A percentile compares a stretch with the other conserved stretches of the same genome.
Conservation (phyloP, 2,797 vertebrate species). For the Rhadinocentrus ornatus region DNA sequence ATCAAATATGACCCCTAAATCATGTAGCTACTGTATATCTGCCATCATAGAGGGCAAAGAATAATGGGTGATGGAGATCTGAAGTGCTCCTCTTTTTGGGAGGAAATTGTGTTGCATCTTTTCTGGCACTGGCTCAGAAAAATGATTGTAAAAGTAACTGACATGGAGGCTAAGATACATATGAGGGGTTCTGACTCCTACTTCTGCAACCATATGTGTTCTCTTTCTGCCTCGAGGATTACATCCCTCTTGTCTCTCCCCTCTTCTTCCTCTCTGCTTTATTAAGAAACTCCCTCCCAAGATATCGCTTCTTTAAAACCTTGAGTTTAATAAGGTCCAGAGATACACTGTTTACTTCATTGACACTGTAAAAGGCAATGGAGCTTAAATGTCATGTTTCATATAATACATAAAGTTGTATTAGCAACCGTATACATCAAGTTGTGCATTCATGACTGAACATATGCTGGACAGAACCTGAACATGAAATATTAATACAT, state of each 20-base stretch:
- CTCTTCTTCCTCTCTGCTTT: conserved; percentile 22
- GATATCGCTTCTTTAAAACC: conserved; percentile 5
- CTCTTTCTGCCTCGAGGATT: conserved; percentile 55
- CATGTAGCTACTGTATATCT: conserved; percentile 6
- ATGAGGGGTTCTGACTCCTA: conserved; percentile 52
- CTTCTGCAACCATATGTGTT: conserved; percentile 60
- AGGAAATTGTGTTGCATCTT: conserved; percentile 27
- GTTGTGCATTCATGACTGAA: neutral
- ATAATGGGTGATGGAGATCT: conserved; percentile 27
- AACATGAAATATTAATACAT: neutral
- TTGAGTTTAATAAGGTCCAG: conserved; percentile 4
- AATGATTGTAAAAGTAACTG: conserved; percentile 67
- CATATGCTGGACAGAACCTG: neutral
- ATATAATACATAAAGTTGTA: neutral
- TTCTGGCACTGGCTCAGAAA: conserved; percentile 47
- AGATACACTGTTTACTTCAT: neutral
- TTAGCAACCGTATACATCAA: neutral
- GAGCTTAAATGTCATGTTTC: neutral
- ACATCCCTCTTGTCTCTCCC: conserved; percentile 34
- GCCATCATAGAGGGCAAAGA: conserved; percentile 31
- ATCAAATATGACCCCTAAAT: conserved; percentile 38
- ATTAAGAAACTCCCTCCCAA: conserved; percentile 23
- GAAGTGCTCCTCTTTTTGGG: conserved; percentile 21
- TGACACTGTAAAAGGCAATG: conserved; percentile 10
- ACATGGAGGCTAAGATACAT: conserved; percentile 56